These are phyloP conservation scores for Deilephila elpenor DNA, from an alignment of 2,888 invertebrate genomes.

Conservation along the genomic window DNA sequence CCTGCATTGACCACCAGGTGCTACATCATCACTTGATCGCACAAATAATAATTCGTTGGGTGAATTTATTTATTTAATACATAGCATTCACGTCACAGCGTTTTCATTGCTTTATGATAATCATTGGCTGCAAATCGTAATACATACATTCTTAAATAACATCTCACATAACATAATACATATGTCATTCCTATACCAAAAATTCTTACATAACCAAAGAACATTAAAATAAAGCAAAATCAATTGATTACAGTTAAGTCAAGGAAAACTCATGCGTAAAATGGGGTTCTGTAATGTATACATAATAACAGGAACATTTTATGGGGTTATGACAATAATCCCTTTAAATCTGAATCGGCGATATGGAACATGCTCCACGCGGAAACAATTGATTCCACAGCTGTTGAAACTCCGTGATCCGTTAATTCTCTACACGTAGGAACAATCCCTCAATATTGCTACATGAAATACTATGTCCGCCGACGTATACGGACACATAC, in stretches of 20 bases:
- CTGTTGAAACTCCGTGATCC: constrained; percentile 11
- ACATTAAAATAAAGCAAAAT: neutral
- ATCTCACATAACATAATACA: no score
- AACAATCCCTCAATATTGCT: constrained; percentile 16
- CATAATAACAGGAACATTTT: neutral
- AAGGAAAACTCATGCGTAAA: neutral
- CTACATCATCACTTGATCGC: no score
- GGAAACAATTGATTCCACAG: constrained; percentile 20
- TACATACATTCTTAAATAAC: no score
- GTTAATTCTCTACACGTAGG: neutral
- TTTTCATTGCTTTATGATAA: no score
- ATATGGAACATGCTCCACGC: neutral
- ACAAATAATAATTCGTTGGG: no score
- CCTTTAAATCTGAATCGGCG: neutral
- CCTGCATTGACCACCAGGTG: no score
- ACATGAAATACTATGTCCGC: neutral
- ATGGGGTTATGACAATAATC: constrained; percentile 15
- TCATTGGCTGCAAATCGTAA: no score
- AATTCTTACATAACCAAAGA: neutral
- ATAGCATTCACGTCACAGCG: no score
- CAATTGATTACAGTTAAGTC: neutral
- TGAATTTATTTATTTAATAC: no score
- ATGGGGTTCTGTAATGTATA: neutral
- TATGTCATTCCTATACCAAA: no score
- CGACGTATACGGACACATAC: neutral